These are phyloP conservation scores for Drosophila mauritiana DNA, from an alignment of 1,140 invertebrate genomes.

Conservation along the genomic window DNA sequence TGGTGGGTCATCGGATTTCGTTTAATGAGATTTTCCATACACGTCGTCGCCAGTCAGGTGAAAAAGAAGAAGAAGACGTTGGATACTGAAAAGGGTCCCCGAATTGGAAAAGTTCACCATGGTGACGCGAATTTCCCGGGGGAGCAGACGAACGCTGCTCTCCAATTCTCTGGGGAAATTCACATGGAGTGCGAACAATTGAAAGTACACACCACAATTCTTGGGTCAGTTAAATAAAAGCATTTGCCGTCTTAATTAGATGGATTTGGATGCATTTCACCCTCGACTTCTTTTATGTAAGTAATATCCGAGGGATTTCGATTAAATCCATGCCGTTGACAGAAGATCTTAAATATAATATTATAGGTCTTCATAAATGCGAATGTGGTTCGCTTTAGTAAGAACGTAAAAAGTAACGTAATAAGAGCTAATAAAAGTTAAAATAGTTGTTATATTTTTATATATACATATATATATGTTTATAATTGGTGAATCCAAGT, in stretches of 20 bases:
- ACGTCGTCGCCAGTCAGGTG: constrained; percentile 15
- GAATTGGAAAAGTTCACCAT: neutral
- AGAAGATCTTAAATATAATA: too few species aligned
- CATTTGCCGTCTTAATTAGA: constrained; percentile 1
- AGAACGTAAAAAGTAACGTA: too few species aligned
- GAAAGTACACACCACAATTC: constrained; percentile 24
- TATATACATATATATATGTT: too few species aligned
- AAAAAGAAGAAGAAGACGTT: neutral
- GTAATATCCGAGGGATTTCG: neutral
- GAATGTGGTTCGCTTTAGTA: too few species aligned
- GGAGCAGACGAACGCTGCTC: neutral
- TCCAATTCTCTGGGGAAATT: constrained; percentile 25
- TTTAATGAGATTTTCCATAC: constrained; percentile 52
- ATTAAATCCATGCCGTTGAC: neutral
- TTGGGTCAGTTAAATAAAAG: neutral
- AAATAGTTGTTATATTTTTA: too few species aligned
- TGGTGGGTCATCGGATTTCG: constrained; percentile 52
- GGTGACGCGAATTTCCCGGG: constrained; percentile 13
- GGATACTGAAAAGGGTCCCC: neutral
- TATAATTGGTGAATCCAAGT: too few species aligned
- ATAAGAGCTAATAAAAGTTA: too few species aligned
- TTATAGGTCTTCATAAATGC: too few species aligned
- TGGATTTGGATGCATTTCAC: neutral
- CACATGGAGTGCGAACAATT: constrained; percentile 28
- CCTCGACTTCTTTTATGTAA: neutral